Percentiles rank a stretch among this genome's conserved stretches.
Evolutionary conservation across 2,113 vertebrate species (phyloP).

Genomic region (Fukomys damarensis): DNA sequence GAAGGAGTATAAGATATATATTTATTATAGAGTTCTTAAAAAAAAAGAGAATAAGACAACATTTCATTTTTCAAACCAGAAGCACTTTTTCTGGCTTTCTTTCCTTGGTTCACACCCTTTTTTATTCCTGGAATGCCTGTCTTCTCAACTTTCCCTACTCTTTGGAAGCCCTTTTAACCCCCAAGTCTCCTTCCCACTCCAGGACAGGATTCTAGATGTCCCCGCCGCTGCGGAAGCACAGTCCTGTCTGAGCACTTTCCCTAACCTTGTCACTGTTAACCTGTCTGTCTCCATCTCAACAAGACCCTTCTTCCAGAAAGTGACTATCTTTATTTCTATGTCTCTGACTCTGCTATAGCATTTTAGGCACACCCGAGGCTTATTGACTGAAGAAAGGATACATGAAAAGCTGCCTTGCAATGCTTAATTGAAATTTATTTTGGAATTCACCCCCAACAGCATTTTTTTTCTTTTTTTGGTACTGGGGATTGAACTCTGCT

Average conservation of each 20-base stretch:
- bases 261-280: neutral
- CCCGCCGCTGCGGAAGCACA: neutral
- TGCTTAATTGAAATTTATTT: neutral
- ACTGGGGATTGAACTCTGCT: too few species aligned
- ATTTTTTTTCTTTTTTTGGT: too few species aligned
- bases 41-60: too few species aligned
- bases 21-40: slow-evolving; percentile 16
- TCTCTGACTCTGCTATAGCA: neutral
- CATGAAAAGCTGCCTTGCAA: neutral
- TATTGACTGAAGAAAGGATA: neutral
- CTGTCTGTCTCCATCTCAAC: neutral
- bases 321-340: neutral
- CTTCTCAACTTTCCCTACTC: neutral
- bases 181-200: neutral
- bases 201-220: neutral
- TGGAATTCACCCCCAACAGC: neutral
- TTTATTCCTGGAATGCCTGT: neutral
- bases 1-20: neutral
- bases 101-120: neutral
- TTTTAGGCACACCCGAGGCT: neutral
- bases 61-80: neutral
- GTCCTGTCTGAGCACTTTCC: neutral
- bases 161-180: neutral
- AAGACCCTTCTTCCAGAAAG: neutral
- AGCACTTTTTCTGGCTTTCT: neutral